Percentiles rank a stretch among this genome's conserved stretches.
These are phyloP conservation scores for Xenopus tropicalis DNA, from an alignment of 2,113 vertebrate species.

Conservation along the genomic window DNA sequence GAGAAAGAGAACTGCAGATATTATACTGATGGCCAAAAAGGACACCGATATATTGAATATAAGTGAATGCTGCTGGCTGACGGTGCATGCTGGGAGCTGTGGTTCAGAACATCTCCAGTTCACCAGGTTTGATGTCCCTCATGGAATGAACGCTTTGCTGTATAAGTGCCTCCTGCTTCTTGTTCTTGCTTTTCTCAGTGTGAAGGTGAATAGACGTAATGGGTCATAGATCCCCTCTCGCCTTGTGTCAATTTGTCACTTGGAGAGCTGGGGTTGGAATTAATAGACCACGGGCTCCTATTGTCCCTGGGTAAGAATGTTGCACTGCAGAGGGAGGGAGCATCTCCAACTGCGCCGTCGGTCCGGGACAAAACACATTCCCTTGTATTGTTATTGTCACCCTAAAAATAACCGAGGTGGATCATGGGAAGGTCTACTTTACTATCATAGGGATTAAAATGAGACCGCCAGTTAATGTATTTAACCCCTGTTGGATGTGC, in stretches of 20 bases:
- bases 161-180: neutral
- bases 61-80: too few species aligned
- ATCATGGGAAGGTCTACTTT: neutral
- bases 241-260: constrained; percentile 18
- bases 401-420: neutral
- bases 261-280: constrained; percentile 5
- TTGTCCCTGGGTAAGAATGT: constrained; percentile 10
- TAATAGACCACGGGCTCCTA: constrained; percentile 20
- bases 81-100: neutral
- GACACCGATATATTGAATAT: too few species aligned
- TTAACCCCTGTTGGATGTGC: constrained; percentile 5
- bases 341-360: neutral
- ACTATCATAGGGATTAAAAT: neutral
- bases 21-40: too few species aligned
- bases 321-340: constrained; percentile 11
- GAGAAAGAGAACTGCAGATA: too few species aligned
- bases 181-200: neutral
- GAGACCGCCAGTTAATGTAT: neutral
- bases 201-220: constrained; percentile 36
- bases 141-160: neutral
- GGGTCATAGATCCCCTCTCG: constrained; percentile 20
- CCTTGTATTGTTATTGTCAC: neutral
- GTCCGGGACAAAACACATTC: neutral
- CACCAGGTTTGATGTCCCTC: neutral
- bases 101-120: too few species aligned